Percentiles rank a stretch among this genome's conserved stretches.
Conservation (phyloP, 2,113 vertebrate species). For the Brachionichthys hirsutus region DNA sequence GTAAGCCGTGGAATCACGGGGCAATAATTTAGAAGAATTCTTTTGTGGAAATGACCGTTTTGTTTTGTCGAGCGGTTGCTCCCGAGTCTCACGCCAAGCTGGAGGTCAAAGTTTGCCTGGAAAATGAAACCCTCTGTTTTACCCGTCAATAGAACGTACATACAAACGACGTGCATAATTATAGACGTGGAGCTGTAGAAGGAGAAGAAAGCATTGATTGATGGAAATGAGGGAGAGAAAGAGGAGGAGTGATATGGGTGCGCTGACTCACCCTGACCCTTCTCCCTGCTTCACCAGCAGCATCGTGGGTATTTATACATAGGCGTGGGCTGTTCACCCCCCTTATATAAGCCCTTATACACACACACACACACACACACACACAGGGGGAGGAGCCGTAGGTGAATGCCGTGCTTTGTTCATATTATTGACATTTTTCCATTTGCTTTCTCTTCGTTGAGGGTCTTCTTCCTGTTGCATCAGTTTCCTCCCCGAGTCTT, state of each 20-base stretch:
- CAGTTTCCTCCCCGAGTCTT: constrained; percentile 40
- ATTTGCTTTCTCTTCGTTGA: constrained; percentile 30
- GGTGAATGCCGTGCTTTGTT: constrained; percentile 59
- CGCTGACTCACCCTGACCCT: constrained; percentile 75
- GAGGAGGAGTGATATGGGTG: constrained; percentile 69
- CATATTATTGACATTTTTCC: constrained; percentile 50
- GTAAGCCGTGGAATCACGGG: not conserved
- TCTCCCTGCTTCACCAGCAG: constrained; percentile 66
- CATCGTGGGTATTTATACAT: constrained; percentile 73
- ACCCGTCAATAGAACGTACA: constrained; percentile 3
- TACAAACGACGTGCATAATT: constrained; percentile 15
- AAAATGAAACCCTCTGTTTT: constrained; percentile 52
- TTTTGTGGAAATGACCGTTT: constrained; percentile 26
- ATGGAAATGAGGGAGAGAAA: constrained; percentile 47
- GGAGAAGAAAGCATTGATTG: constrained; percentile 51
- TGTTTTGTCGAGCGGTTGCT: constrained; percentile 32
- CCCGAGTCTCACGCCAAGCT: constrained; percentile 1
- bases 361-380: constrained; percentile 21
- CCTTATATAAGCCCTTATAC: constrained; percentile 71
- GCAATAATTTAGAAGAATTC: not conserved
- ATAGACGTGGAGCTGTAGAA: constrained; percentile 33
- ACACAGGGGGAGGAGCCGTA: constrained; percentile 46
- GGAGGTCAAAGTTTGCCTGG: constrained; percentile 44
- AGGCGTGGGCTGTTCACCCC: constrained; percentile 69
- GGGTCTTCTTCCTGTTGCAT: constrained; percentile 29